Evolutionary conservation across 2,888 invertebrate genomes (phyloP).

Genomic region (Ectobius pallidus): DNA sequence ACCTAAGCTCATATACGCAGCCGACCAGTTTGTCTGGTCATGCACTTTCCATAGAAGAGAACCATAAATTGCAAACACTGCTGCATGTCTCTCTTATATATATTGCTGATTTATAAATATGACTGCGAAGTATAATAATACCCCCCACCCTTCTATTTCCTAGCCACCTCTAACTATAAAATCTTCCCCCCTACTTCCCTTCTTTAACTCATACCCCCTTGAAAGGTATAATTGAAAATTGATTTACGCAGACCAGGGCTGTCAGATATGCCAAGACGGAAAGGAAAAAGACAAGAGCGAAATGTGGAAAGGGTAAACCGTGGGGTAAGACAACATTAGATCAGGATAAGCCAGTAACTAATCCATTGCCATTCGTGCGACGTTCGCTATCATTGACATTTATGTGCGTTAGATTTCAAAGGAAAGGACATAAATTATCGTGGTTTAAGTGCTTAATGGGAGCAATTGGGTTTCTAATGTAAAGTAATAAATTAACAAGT

Average conservation of each 20-base stretch:
- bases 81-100: slow-evolving; percentile 47
- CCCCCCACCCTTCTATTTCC: slow-evolving; percentile 38
- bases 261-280: slow-evolving; percentile 51
- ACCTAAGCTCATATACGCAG: slow-evolving; percentile 56
- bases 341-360: too few relatives aligned
- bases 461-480: too few relatives aligned
- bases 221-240: slow-evolving; percentile 58
- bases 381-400: too few relatives aligned
- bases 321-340: not conserved
- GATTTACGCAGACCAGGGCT: slow-evolving; percentile 58
- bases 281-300: slow-evolving; percentile 1
- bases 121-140: slow-evolving; percentile 56
- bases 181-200: slow-evolving; percentile 32
- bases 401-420: too few relatives aligned
- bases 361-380: too few relatives aligned
- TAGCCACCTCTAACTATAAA: slow-evolving; percentile 30
- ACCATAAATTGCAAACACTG: slow-evolving; percentile 47
- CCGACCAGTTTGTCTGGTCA: slow-evolving; percentile 54
- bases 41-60: slow-evolving; percentile 48
- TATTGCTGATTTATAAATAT: slow-evolving; percentile 60
- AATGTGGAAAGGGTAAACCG: not conserved
- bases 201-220: slow-evolving; percentile 32
- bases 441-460: too few relatives aligned
- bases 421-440: too few relatives aligned
- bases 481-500: too few relatives aligned